phyloP scores from a whole-genome alignment of 2,888 invertebrate species.

The Isoperla grammatica region DNA sequence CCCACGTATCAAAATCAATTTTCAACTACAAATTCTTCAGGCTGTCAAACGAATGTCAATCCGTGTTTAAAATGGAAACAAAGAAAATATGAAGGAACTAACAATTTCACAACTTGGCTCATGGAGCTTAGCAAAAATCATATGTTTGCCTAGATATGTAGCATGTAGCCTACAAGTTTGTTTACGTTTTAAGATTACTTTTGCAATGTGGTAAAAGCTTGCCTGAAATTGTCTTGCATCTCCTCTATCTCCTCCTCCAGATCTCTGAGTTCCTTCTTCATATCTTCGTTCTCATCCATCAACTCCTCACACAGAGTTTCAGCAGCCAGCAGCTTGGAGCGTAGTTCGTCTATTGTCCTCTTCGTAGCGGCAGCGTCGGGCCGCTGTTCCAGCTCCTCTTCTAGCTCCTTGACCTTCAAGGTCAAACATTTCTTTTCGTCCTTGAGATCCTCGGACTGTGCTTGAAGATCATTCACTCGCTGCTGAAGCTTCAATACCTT shows the following conservation, averaged over 20 bases:
- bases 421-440: slow-evolving; percentile 74
- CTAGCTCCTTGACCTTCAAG: slow-evolving; percentile 66
- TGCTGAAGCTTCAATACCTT: slow-evolving; percentile 73
- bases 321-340: slow-evolving; percentile 79
- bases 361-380: slow-evolving; percentile 48
- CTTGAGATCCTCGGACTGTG: slow-evolving; percentile 68
- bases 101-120: no score
- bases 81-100: no score
- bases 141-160: no score
- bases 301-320: slow-evolving; percentile 89
- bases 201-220: slow-evolving; percentile 21
- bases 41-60: no score
- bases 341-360: slow-evolving; percentile 63
- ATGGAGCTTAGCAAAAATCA: no score
- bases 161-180: no score
- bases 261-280: slow-evolving; percentile 87
- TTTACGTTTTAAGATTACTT: no score
- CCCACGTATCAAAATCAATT: no score
- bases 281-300: slow-evolving; percentile 93
- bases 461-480: slow-evolving; percentile 76
- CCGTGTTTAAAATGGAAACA: no score
- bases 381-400: slow-evolving; percentile 52
- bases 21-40: no score
- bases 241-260: slow-evolving; percentile 98
- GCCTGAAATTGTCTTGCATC: slow-evolving; percentile 93